phyloP scores from a whole-genome alignment of 2,113 vertebrate species.

The Phainopepla nitens region DNA sequence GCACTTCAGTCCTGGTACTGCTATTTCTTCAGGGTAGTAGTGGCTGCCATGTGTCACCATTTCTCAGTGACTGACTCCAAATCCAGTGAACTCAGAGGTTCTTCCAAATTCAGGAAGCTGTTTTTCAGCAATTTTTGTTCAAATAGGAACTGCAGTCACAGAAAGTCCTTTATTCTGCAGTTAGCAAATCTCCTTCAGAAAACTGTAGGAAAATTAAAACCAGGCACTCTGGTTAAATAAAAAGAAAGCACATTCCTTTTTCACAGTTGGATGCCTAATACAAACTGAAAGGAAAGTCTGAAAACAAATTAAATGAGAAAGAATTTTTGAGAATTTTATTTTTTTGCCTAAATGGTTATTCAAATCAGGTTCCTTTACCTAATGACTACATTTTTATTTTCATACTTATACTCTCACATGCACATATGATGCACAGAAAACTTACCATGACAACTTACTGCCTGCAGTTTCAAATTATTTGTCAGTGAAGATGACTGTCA shows the following conservation, averaged over 20 bases:
- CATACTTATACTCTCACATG: background rate
- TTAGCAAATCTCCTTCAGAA: background rate
- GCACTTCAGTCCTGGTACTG: background rate
- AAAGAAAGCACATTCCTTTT: background rate
- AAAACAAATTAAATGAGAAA: background rate
- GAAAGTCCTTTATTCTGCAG: background rate
- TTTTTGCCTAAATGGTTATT: background rate
- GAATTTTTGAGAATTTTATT: background rate
- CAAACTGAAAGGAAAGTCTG: background rate
- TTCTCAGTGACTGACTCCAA: background rate
- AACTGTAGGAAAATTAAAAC: background rate
- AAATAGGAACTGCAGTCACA: background rate
- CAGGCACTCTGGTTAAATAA: background rate
- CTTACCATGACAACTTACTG: background rate
- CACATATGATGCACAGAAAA: background rate
- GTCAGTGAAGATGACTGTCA: conserved; percentile 9
- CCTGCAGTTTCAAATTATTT: background rate
- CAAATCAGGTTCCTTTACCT: background rate
- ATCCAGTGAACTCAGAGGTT: background rate
- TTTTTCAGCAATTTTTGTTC: background rate
- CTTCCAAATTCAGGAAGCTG: background rate
- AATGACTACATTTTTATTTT: background rate
- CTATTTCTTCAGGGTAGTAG: background rate
- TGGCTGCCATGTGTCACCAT: background rate
- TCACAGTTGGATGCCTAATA: background rate